Base-by-base conservation (phyloP, 2,797 vertebrate species). In the Sarcoramphus papa region DNA sequence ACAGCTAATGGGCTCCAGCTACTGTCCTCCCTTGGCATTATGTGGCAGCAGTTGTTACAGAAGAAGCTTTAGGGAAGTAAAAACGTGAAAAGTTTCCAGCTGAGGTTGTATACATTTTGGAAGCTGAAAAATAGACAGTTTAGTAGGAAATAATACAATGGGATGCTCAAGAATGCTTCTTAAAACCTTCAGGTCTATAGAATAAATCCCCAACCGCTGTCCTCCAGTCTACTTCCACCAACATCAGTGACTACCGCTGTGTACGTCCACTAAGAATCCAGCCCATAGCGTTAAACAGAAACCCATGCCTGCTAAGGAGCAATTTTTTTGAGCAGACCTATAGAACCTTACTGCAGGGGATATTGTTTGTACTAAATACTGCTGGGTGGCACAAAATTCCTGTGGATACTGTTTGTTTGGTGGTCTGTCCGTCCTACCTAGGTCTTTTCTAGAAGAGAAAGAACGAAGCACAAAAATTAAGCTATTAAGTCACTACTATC, bases 81-180 rank as follows among this genome's bases (percentile, higher is more conserved):
- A 88, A 56, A 22, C 2, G 0, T 4, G 9, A 63, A 74, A 19
- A 0, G 4, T 30, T 35, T 70, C 70, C 63, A 30, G 21, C 37
- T 16, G 27, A 37, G 23, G 23, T 12, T 4, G 5, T 2, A 2
- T 3, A 12, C 4, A 4, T 22, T 51, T 47, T 18, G 11, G n/a
- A 47, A 70, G 21, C 17, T 43, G 69, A 50, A 54, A 65, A 72
- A 7, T 1, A 45, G 14, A 7, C 2, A 43, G 6, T 50, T 48
- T 27, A 43, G 22, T 12, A 30, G 15, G 15, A 54, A 54, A 62
- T 21, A 65, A 60, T 6, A 20, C 45, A 31, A 40, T 0, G 13
- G 50, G 25, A 28, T 33, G 21, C 40, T 75, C 4, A 1, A 57
- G 31, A 76, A 60, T 8, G 12, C 14, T 45, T n/a, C 18, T 23